Percentiles rank a stretch among this genome's conserved stretches.
Evolutionary conservation across 2,113 vertebrate genomes (phyloP).

Genomic region (Rhegmatorhina hoffmannsi): DNA sequence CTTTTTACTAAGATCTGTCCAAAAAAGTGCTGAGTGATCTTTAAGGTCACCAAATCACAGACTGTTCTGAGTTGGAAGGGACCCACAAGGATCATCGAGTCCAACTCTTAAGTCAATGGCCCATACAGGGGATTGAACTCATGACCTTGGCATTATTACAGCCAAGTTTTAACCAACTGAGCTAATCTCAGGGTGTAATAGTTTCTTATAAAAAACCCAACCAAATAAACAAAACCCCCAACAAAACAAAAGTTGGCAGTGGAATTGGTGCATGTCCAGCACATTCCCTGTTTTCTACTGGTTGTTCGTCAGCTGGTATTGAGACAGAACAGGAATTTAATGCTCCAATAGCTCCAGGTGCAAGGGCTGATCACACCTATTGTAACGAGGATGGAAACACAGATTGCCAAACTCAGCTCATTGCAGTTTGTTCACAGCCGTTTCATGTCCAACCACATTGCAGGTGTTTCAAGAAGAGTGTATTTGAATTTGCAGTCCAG

Average conservation of each 20-base stretch:
- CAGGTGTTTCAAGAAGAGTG: accelerated
- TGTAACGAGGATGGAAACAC: not conserved
- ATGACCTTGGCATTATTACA: no score
- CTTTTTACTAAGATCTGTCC: not conserved
- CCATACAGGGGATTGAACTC: no score
- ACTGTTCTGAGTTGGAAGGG: no score
- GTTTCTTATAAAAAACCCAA: not conserved
- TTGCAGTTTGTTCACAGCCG: not conserved
- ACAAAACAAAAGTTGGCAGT: not conserved
- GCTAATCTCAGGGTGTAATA: not conserved
- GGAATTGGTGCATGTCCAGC: not conserved
- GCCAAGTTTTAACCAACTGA: no score
- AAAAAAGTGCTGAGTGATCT: not conserved
- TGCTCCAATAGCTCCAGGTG: not conserved
- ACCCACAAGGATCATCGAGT: no score
- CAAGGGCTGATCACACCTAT: not conserved
- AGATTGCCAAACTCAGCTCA: not conserved
- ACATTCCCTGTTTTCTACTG: not conserved
- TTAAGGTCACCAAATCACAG: no score
- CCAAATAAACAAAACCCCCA: no score
- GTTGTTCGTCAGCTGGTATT: not conserved
- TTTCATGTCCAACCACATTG: not conserved
- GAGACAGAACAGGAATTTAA: not conserved
- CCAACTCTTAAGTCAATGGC: no score
- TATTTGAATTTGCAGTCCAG: not conserved